Percentiles rank a stretch among this genome's conserved stretches.
Conservation (phyloP, 2,797 vertebrate species). For the Spinus pinus region DNA sequence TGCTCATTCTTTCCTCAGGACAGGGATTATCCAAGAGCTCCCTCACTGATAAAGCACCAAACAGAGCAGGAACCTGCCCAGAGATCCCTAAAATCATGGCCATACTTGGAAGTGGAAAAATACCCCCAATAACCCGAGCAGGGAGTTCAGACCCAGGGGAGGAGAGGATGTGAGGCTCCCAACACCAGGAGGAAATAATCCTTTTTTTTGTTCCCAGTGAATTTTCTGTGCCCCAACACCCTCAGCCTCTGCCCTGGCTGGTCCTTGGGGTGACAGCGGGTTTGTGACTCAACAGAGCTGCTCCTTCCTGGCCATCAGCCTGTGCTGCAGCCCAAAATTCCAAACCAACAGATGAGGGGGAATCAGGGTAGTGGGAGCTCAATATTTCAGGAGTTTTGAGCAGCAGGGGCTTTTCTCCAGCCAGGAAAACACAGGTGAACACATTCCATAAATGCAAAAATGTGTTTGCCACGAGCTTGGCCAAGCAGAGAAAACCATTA, state of each 20-base stretch:
- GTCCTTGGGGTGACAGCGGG: not conserved
- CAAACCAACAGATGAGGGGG: not conserved
- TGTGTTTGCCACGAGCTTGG: not conserved
- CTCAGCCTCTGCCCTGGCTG: not conserved
- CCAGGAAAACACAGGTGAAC: not conserved
- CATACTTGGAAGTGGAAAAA: not conserved
- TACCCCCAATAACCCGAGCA: fast-evolving
- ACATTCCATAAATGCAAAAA: not conserved
- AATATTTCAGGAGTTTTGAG: not conserved
- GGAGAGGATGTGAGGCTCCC: not conserved
- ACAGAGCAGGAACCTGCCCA: not conserved
- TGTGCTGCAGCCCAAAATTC: not conserved
- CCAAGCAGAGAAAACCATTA: not conserved
- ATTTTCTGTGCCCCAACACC: not conserved
- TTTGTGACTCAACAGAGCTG: not conserved
- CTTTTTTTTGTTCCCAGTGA: not conserved
- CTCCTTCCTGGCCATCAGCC: not conserved
- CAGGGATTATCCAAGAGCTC: not conserved
- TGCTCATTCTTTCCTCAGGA: not conserved
- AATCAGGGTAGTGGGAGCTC: not conserved
- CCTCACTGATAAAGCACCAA: not conserved
- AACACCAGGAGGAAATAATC: not conserved
- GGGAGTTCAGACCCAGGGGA: not conserved
- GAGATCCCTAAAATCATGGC: not conserved
- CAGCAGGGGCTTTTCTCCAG: not conserved